Base-by-base conservation (phyloP, 2,888 invertebrate genomes). In the Cantharis rustica region DNA sequence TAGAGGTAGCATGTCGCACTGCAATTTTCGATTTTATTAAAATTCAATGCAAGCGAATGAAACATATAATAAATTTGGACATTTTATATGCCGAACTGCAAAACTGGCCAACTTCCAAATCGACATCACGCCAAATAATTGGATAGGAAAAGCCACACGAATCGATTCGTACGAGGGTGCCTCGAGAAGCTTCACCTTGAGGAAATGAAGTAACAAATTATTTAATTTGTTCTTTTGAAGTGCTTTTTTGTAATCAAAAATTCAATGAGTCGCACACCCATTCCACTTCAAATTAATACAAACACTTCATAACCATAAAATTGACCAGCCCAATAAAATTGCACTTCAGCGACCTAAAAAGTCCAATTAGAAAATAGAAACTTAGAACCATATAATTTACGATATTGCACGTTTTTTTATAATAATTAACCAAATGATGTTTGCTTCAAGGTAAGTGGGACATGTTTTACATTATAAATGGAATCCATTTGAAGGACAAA, bases 361-460 rank as follows among this genome's bases (percentile, higher is more conserved):
- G n/a, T 47, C 47, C 47, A 47, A 47, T 47, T 47, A 47, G 47
- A 47, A 47, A 47, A 47, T 47, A 47, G 47, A 47, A 47, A 47
- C 47, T 47, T 47, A 47, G 47, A 47, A n/a, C 47, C 47, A 13
- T 47, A n/a, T 47, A 47, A 47, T 47, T 47, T 47, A 47, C 47
- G 47, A 47, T 47, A 47, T 47, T 47, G 47, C 47, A 47, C 47
- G 47, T 47, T 47, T 47, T 27, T 47, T 47, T 47, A 47, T 47
- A 47, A 47, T 47, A 47, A 47, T 47, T 47, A 47, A 47, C 47
- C 47, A 47, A 47, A 47, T 47, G 47, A 47, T 47, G 47, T 47
- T 69, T 31, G 31, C 69, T 71, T 74, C 77, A 77, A 77, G 77
- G 77, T 74, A 74, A 77, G 77, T 68, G 68, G 74, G 71, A 71